Base-by-base conservation (phyloP, 2,888 invertebrate species). In the Oxystoma pomonae region DNA sequence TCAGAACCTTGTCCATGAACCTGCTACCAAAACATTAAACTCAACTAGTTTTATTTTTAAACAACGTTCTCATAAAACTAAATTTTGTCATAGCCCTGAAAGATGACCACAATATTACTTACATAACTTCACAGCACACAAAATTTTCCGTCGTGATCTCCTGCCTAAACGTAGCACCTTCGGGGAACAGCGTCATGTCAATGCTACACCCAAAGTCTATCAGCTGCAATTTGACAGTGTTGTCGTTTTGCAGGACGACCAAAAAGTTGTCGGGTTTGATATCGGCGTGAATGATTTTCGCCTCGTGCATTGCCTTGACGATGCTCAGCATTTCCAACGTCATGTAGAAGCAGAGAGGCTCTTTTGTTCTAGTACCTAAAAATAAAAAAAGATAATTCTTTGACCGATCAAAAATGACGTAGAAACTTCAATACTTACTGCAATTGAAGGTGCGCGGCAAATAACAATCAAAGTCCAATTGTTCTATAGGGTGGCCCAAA, bases 171-270 rank as follows among this genome's bases (percentile, higher is more conserved):
- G 87, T 87, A 35, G 92, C 91, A 55, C 85, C 88, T 68, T 87
- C 82, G 16, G 92, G 90, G 74, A 92, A 92, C 67, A 92, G 81
- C 57, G 87, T 86, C 92, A 97, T 92, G 78, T 98, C 98, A 76
- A 98, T 96, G 70, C 94, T 90, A 75, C 94, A 91, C 35, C 98
- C 98, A 81, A 94, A 94, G 81, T 98, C 98, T 73, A 97, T 97
- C 61, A 98, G 82, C 76, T 93, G 92, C 71, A 96, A 80, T 21
- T 88, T 87, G 52, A 90, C 86, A 61, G 85, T 82, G 60, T 73
- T 73, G 59, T 76, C 74, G 2, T 73, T 70, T 16, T 68, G 60
- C 16, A 74, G 64, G 55, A 74, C 74, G 20, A 97, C 78, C 68
- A 97, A 82, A 78, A 97, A 91, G 81, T 98, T 98, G 77, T 98